Base-by-base conservation (phyloP, 2,888 invertebrate species). In the Stenotaenia linearis region DNA sequence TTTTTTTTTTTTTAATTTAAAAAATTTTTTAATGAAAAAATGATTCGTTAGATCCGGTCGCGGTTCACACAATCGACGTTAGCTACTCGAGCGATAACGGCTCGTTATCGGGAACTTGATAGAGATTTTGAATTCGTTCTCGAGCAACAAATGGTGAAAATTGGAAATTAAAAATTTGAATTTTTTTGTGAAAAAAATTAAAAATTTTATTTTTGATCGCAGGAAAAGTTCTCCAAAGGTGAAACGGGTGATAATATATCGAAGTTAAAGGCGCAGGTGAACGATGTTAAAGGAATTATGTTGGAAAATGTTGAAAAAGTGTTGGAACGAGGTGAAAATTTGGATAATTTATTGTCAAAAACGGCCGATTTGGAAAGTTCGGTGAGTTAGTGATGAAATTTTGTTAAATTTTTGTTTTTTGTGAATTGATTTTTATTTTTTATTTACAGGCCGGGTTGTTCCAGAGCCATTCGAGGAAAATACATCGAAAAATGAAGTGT, bases 231-330 rank as follows among this genome's bases (percentile, higher is more conserved):
- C 28, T 75, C 75, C 0, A 32, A 18, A 25, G 75, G 75, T 32
- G 32, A 75, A 28, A 28, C 75, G 25, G 75, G 75, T 28, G 75
- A 75, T 28, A 28, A 21, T 4, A n/a, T 75, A 9, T 75, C 75
- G 5, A 21, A 75, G 28, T 28, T 75, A 9, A 21, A 28, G 6
- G 21, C 32, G 0, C 80, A 80, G 78, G 77, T 80, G 35, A 61
- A 40, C 23, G 80, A 80, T 21, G 80, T 80, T 1, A 56, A 80
- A 78, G 61, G 69, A 5, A 77, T 78, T 15, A 80, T 80, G 80
- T 30, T 30, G 1, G 30, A 80, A 28, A 80, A 80, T 21, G 77
- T 80, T 1, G 69, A 69, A 12, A 80, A 78, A 40, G 50, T 80
- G 32, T 30, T 80, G 25, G 77, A 80, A 30, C 50, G 80, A 61